Conservation (phyloP, 37 sponge, comb jelly and placozoan genomes). For the Tethya wilhelma region DNA sequence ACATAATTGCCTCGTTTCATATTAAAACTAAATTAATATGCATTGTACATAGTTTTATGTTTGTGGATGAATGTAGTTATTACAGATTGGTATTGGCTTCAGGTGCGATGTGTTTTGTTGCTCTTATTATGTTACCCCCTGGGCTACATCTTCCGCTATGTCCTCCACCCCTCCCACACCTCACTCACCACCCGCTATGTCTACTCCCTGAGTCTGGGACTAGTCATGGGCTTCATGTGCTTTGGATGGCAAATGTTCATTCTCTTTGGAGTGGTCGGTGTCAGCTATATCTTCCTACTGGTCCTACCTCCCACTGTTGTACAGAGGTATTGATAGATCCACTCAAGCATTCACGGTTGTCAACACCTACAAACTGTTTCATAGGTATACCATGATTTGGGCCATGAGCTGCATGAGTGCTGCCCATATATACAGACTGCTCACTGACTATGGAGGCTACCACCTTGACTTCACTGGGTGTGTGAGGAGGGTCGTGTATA, state of each 20-base stretch:
- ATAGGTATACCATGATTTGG: slow-evolving; percentile 57
- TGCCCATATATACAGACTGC: slow-evolving; percentile 71
- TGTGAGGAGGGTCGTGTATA: too few relatives aligned
- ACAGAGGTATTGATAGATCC: too few relatives aligned
- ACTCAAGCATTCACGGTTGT: too few relatives aligned
- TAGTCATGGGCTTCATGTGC: neutral
- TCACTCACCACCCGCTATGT: slow-evolving; percentile 25
- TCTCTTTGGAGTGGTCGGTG: slow-evolving; percentile 23
- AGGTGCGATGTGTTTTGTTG: slow-evolving; percentile 65
- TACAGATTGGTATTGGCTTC: too few relatives aligned
- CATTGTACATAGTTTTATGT: too few relatives aligned
- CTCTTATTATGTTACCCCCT: slow-evolving; percentile 38
- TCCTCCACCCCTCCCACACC: slow-evolving; percentile 49
- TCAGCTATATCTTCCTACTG: slow-evolving; percentile 34
- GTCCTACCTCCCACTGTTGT: slow-evolving; percentile 31
- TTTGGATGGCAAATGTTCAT: slow-evolving; percentile 17
- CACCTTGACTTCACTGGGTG: slow-evolving; percentile 79
- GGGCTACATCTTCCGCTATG: slow-evolving; percentile 32
- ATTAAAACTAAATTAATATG: too few relatives aligned
- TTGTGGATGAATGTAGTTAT: too few relatives aligned
- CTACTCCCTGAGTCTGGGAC: slow-evolving; percentile 9
- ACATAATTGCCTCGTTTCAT: too few relatives aligned
- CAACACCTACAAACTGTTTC: neutral
- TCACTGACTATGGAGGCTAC: slow-evolving; percentile 80
- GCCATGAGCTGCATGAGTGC: slow-evolving; percentile 41